phyloP scores from a whole-genome alignment of 2,888 invertebrate genomes.

The Augochlorella aurata region DNA sequence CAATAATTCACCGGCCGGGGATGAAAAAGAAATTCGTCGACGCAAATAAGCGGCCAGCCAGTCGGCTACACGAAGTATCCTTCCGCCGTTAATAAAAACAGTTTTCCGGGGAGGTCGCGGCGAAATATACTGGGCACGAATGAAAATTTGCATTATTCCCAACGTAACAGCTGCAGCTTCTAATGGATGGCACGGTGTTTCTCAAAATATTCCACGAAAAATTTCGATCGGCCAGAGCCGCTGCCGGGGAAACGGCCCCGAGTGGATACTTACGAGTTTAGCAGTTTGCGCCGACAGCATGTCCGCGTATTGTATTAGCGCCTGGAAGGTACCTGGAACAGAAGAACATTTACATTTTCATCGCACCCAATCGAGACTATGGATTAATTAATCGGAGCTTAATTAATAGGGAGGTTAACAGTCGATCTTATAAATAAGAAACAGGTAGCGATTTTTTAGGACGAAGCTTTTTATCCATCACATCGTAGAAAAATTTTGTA shows the following conservation, averaged over 20 bases:
- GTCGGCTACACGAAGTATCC: not conserved
- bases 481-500: no score
- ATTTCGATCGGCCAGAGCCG: slow-evolving; percentile 52
- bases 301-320: slow-evolving; percentile 99
- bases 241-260: not conserved
- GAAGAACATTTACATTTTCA: slow-evolving; percentile 64
- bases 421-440: no score
- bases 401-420: no score
- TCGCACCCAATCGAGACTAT: not conserved
- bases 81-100: slow-evolving; percentile 19
- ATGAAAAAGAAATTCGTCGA: slow-evolving; percentile 5
- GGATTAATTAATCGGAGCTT: not conserved
- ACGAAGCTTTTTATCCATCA: no score
- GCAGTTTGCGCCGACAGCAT: slow-evolving; percentile 98
- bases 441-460: no score
- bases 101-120: slow-evolving; percentile 13
- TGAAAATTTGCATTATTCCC: slow-evolving; percentile 51
- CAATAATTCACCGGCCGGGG: not conserved
- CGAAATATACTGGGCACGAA: slow-evolving; percentile 25
- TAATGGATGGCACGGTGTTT: slow-evolving; percentile 41
- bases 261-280: slow-evolving; percentile 89
- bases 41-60: not conserved
- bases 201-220: slow-evolving; percentile 51
- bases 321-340: slow-evolving; percentile 96
- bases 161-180: slow-evolving; percentile 31